Evolutionary conservation across 2,888 invertebrate genomes (phyloP).

Genomic region (Himalopsyche japonica): DNA sequence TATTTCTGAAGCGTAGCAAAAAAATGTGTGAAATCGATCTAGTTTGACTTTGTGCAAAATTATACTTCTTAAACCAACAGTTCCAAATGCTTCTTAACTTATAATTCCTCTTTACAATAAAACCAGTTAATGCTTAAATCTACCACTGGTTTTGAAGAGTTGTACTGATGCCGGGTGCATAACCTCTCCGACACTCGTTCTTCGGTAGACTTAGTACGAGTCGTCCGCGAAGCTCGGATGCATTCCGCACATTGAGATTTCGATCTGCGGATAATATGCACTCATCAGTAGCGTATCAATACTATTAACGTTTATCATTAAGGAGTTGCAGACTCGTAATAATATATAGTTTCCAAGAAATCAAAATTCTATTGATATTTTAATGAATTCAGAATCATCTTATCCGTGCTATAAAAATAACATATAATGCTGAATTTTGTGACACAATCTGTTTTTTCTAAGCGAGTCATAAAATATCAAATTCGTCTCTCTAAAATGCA

Average conservation of each 20-base stretch:
- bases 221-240: neutral
- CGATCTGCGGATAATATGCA: neutral
- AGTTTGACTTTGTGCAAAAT: neutral
- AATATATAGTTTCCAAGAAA: too few species aligned
- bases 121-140: neutral
- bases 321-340: too few species aligned
- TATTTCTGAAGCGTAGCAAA: too few species aligned
- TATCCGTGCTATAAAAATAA: too few species aligned
- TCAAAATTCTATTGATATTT: too few species aligned
- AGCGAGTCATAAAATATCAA: too few species aligned
- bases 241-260: neutral
- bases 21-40: neutral
- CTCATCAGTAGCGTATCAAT: too few species aligned
- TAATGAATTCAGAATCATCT: too few species aligned
- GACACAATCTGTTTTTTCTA: too few species aligned
- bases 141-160: neutral
- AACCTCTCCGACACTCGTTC: neutral
- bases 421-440: too few species aligned
- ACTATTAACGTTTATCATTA: too few species aligned
- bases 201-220: neutral
- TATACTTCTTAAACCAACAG: neutral
- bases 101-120: neutral
- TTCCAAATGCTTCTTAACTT: neutral
- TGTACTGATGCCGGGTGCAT: neutral
- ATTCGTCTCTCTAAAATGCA: too few species aligned